Evolutionary conservation across 2,888 invertebrate species (phyloP).

Genomic region (Rapana venosa): DNA sequence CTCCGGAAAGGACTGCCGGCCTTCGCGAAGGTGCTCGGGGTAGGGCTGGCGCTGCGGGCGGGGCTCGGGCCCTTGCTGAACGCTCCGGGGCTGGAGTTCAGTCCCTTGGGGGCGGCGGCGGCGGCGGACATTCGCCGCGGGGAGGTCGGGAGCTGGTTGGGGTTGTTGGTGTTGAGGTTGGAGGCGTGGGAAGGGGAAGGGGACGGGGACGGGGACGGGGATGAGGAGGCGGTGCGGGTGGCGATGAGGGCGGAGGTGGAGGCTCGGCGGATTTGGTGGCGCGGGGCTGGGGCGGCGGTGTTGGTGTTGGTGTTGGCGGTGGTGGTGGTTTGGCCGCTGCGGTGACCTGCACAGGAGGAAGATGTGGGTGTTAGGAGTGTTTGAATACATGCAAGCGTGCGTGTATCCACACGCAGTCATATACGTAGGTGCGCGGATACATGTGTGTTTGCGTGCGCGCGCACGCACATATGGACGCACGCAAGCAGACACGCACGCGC

Average conservation of each 20-base stretch:
- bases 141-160: conserved; percentile 22
- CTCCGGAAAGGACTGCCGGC: background rate
- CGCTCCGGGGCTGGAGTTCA: background rate
- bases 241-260: conserved; percentile 20
- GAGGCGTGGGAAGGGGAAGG: background rate
- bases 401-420: background rate
- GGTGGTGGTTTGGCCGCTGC: background rate
- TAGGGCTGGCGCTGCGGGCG: conserved; percentile 40
- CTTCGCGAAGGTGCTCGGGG: conserved; percentile 18
- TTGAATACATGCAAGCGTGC: background rate
- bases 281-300: background rate
- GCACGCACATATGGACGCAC: background rate
- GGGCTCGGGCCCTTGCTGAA: conserved; percentile 28
- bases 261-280: conserved; percentile 25
- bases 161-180: conserved; percentile 21
- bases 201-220: conserved; percentile 23
- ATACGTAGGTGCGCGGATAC: background rate
- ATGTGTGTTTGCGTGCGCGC: background rate
- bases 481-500: background rate
- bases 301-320: background rate
- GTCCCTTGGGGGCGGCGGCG: background rate
- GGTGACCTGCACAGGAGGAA: conserved; percentile 32
- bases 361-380: no score
- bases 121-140: conserved; percentile 45
- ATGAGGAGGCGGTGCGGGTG: background rate